phyloP scores from a whole-genome alignment of 2,888 invertebrate genomes.

The Polyommatus icarus region DNA sequence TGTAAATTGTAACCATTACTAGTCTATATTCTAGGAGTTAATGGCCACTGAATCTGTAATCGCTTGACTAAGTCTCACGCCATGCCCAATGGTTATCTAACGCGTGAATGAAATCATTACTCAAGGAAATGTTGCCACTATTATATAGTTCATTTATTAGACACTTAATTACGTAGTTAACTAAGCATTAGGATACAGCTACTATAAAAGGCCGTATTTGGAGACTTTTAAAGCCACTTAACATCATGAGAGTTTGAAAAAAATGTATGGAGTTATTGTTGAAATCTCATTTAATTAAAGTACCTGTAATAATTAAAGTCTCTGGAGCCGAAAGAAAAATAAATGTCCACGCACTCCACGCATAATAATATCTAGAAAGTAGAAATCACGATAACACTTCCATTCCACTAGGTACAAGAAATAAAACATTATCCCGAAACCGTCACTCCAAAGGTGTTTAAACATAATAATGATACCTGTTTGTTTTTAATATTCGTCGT shows the following conservation, averaged over 20 bases:
- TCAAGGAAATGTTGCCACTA: background rate
- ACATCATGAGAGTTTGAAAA: too few relatives aligned
- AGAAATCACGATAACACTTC: background rate
- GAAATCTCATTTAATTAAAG: too few relatives aligned
- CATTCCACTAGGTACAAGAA: background rate
- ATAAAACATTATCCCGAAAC: background rate
- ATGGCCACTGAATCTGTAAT: background rate
- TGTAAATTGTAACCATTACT: too few relatives aligned
- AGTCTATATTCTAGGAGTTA: background rate
- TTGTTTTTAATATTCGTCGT: constrained; percentile 38
- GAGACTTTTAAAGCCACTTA: too few relatives aligned
- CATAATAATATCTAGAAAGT: too few relatives aligned
- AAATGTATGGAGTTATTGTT: too few relatives aligned
- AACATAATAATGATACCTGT: constrained; percentile 37
- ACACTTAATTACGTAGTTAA: too few relatives aligned
- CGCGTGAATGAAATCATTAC: background rate
- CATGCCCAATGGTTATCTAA: background rate
- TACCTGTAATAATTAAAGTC: too few relatives aligned
- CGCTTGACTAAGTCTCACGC: background rate
- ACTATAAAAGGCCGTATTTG: too few relatives aligned
- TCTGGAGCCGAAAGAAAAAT: too few relatives aligned
- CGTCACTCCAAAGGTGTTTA: background rate
- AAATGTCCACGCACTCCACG: too few relatives aligned
- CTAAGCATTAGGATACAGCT: too few relatives aligned
- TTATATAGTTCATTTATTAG: background rate